phyloP scores from a whole-genome alignment of 2,888 invertebrate genomes.

The Aleiodes leptofemur region DNA sequence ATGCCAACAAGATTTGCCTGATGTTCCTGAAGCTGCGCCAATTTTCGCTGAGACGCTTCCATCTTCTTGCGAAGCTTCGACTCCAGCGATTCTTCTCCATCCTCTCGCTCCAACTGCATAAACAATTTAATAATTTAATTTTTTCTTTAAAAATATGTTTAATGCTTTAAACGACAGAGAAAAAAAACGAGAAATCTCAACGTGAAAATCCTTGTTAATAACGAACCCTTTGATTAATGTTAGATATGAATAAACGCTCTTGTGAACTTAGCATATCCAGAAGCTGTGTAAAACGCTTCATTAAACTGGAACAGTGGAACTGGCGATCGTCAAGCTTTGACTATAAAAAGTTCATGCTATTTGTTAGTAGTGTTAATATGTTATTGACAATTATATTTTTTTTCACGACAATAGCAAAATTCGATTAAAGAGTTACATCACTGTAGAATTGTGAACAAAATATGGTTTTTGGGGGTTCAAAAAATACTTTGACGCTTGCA shows the following conservation, averaged over 20 bases:
- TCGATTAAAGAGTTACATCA: too few species aligned
- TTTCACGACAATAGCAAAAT: too few species aligned
- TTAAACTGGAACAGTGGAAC: slow-evolving; percentile 75
- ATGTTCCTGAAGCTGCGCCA: slow-evolving; percentile 79
- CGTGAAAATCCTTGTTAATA: neutral
- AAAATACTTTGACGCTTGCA: too few species aligned
- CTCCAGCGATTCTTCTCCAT: slow-evolving; percentile 76
- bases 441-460: too few species aligned
- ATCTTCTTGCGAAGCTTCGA: slow-evolving; percentile 80
- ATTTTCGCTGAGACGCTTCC: slow-evolving; percentile 80
- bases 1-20: slow-evolving; percentile 75
- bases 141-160: slow-evolving; percentile 53
- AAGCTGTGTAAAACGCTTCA: slow-evolving; percentile 64
- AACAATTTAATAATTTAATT: slow-evolving; percentile 54
- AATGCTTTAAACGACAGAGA: slow-evolving; percentile 13
- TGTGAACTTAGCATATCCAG: slow-evolving; percentile 63
- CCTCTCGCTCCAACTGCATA: slow-evolving; percentile 47
- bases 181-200: neutral
- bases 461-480: too few species aligned
- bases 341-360: slow-evolving; percentile 62
- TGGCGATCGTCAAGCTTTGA: slow-evolving; percentile 74
- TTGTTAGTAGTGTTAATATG: slow-evolving; percentile 51
- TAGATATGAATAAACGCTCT: slow-evolving; percentile 61
- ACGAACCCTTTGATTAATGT: slow-evolving; percentile 61
- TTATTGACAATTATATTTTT: neutral